These are phyloP conservation scores for Uromys caudimaculatus DNA, from an alignment of 2,797 vertebrate species.

Conservation along the genomic window DNA sequence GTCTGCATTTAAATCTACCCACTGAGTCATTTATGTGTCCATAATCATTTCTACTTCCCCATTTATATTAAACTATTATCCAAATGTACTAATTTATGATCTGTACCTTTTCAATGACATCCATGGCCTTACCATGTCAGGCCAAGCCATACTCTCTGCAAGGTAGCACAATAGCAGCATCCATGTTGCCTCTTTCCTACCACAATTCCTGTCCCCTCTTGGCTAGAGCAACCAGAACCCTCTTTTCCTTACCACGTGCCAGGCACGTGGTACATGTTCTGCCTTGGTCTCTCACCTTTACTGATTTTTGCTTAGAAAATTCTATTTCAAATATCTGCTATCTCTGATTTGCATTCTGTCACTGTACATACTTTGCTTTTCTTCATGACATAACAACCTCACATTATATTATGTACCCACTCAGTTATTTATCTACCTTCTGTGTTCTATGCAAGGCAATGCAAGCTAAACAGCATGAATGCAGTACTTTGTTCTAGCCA, in stretches of 20 bases:
- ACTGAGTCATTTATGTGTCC: neutral
- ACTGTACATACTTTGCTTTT: neutral
- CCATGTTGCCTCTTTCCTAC: neutral
- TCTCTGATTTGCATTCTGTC: neutral
- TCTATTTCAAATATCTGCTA: neutral
- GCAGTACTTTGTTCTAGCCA: neutral
- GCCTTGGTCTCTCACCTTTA: neutral
- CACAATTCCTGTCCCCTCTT: neutral
- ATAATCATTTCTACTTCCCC: neutral
- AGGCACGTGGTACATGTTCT: neutral
- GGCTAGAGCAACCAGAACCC: neutral
- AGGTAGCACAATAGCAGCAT: neutral
- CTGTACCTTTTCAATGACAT: neutral
- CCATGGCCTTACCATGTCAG: neutral
- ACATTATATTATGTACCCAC: neutral
- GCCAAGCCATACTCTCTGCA: neutral
- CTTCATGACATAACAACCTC: neutral
- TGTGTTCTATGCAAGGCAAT: neutral
- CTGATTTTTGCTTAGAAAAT: neutral
- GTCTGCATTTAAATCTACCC: neutral
- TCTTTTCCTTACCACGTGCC: neutral
- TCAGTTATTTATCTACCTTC: neutral
- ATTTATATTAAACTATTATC: neutral
- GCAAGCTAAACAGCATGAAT: neutral
- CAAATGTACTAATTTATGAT: neutral